These are phyloP conservation scores for Erpobdella octoculata DNA, from an alignment of 2,888 invertebrate species.

Conservation along the genomic window DNA sequence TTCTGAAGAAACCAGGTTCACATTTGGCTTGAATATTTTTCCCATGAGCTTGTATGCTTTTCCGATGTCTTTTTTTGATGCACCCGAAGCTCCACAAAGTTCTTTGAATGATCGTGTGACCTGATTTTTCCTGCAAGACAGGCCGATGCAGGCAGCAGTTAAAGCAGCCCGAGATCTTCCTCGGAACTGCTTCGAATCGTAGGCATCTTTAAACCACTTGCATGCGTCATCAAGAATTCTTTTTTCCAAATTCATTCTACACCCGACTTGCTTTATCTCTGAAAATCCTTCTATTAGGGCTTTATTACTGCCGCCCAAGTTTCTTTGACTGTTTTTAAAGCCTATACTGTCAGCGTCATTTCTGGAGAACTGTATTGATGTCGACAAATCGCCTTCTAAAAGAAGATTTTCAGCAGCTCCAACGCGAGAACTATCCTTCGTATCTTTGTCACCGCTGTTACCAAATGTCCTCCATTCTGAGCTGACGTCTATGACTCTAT, in stretches of 20 bases:
- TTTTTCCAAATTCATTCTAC: slow-evolving; percentile 88
- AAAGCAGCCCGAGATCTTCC: slow-evolving; percentile 95
- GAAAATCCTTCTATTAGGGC: slow-evolving; percentile 89
- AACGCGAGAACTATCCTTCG: slow-evolving; percentile 96
- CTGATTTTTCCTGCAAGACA: slow-evolving; percentile 95
- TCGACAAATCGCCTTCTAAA: slow-evolving; percentile 88
- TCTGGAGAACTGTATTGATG: slow-evolving; percentile 72
- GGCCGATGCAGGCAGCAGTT: slow-evolving; percentile 94
- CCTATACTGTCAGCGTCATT: slow-evolving; percentile 39
- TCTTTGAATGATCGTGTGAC: slow-evolving; percentile 98
- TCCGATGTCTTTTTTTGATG: slow-evolving; percentile 97
- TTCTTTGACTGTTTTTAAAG: slow-evolving; percentile 57
- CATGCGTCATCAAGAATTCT: slow-evolving; percentile 69
- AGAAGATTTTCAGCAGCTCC: slow-evolving; percentile 97
- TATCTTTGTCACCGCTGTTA: slow-evolving; percentile 91
- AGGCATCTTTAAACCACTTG: slow-evolving; percentile 93
- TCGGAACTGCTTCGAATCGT: slow-evolving; percentile 88
- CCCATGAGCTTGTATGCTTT: slow-evolving; percentile 92
- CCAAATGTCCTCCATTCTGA: slow-evolving; percentile 99
- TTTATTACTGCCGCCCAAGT: slow-evolving; percentile 76
- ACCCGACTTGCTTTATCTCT: slow-evolving; percentile 96
- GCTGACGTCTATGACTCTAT: slow-evolving; percentile 98
- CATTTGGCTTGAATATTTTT: slow-evolving; percentile 89
- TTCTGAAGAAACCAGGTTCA: slow-evolving; percentile 92
- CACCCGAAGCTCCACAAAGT: slow-evolving; percentile 96